Evolutionary conservation across 35 echinoderm and acorn worm genomes (phyloP).

Genomic region (Apostichopus japonicus): DNA sequence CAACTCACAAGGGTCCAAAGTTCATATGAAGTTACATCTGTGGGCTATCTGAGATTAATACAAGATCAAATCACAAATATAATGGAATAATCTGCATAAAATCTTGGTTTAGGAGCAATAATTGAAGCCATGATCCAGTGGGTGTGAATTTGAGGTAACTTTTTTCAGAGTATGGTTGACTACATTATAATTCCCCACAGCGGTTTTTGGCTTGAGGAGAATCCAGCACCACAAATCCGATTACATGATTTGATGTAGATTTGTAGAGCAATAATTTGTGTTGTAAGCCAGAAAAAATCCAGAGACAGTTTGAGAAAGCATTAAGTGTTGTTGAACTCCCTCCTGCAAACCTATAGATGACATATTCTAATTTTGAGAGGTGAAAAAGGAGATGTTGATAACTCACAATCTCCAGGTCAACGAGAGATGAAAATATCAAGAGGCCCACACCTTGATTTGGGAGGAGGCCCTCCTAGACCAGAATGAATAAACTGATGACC

Average conservation of each 20-base stretch:
- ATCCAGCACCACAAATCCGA: no score
- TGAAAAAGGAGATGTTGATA: background rate
- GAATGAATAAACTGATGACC: background rate
- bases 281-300: no score
- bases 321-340: no score
- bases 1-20: background rate
- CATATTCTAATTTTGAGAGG: background rate
- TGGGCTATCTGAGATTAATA: constrained; percentile 5
- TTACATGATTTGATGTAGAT: no score
- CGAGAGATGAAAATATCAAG: background rate
- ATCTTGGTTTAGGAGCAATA: background rate
- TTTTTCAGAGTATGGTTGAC: no score
- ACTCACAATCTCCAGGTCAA: background rate
- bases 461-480: background rate
- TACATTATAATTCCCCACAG: no score
- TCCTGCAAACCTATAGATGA: no score
- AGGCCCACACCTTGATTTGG: background rate
- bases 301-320: no score
- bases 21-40: background rate
- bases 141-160: no score
- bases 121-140: background rate
- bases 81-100: background rate
- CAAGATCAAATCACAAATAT: constrained; percentile 3
- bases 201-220: no score
- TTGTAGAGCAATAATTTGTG: no score